A percentile compares a stretch with the other conserved stretches of the same genome.
Conservation (phyloP, 2,113 vertebrate genomes). For the Polypterus senegalus region DNA sequence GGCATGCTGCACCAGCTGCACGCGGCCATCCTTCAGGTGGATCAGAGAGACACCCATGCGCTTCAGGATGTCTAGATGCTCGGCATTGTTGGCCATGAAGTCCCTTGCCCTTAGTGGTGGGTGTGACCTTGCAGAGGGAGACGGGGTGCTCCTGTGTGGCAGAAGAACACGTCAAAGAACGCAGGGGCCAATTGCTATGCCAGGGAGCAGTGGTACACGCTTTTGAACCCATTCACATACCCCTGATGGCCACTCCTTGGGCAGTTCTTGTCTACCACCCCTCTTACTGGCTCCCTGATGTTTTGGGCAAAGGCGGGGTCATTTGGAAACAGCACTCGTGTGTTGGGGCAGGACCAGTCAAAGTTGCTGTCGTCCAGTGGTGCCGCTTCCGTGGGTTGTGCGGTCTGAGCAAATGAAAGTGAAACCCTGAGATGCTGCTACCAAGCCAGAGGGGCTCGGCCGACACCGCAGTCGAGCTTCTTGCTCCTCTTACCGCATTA, state of each 20-base stretch:
- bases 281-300: slow-evolving; percentile 88
- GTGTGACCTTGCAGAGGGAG: slow-evolving; percentile 39
- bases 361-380: slow-evolving; percentile 94
- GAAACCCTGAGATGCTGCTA: neutral
- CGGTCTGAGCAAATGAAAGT: slow-evolving; percentile 32
- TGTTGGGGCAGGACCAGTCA: slow-evolving; percentile 95
- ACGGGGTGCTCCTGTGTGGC: too few relatives aligned
- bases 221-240: too few relatives aligned
- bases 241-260: slow-evolving; percentile 48
- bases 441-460: neutral
- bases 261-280: slow-evolving; percentile 90
- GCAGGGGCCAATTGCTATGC: too few relatives aligned
- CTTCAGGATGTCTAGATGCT: slow-evolving; percentile 91
- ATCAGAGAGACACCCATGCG: slow-evolving; percentile 97
- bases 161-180: too few relatives aligned
- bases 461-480: neutral
- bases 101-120: slow-evolving; percentile 87
- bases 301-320: slow-evolving; percentile 83
- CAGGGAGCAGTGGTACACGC: too few relatives aligned
- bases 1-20: slow-evolving; percentile 91
- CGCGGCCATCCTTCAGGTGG: slow-evolving; percentile 91
- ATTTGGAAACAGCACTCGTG: slow-evolving; percentile 86
- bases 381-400: slow-evolving; percentile 37
- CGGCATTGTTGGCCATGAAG: slow-evolving; percentile 95
- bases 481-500: slow-evolving; percentile 43